Evolutionary conservation across 2,888 invertebrate genomes (phyloP), one percentile per base, ranked within the genome.

Genomic region (Drosophila niveifrons): DNA sequence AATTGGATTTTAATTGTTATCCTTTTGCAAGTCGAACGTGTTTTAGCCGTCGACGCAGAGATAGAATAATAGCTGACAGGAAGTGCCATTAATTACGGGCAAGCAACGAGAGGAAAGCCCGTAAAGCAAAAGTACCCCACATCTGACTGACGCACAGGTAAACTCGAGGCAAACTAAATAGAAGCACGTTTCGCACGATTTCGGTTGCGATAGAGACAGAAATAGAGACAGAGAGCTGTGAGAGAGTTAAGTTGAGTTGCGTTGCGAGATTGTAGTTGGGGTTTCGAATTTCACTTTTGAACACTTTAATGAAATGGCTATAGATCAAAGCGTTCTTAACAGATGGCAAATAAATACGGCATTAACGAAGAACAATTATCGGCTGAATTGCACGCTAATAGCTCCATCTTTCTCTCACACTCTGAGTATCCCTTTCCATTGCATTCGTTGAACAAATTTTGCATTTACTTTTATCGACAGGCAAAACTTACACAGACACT

Each of bases 1-100:
- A 88, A 85, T 85, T 85, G 75, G 82, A 85, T 85, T 88, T 88
- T 88, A 85, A 85, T 85, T 85, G 85, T 82, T 82, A 77, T 88
- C 87, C 84, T 73, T 83, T 86, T 67, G 72, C 75, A 66, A 83
- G 75, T 68, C 68, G 72, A 81, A 81, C 84, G 80, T 81, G 84
- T 80, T 77, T 70, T 77, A 52, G 61, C 53, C 48, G 63, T 73
- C 70, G 72, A 63, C 61, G 68, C 61, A 58, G 65, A 76, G 72
- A 66, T 83, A 67, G 68, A 76, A 80, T 82, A 81, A 86, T 79
- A 83, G 83, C 86, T 58, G 66, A 72, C 68, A 70, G 87, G 78
- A 86, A 75, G 80, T 71, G 75, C 75, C 87, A 81, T 83, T 86
- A 86, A 83, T 83, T 83, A 79, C 67, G 74, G 70, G 72, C 50